Conservation (phyloP, 2,113 vertebrate genomes). For the Otocyon megalotis region DNA sequence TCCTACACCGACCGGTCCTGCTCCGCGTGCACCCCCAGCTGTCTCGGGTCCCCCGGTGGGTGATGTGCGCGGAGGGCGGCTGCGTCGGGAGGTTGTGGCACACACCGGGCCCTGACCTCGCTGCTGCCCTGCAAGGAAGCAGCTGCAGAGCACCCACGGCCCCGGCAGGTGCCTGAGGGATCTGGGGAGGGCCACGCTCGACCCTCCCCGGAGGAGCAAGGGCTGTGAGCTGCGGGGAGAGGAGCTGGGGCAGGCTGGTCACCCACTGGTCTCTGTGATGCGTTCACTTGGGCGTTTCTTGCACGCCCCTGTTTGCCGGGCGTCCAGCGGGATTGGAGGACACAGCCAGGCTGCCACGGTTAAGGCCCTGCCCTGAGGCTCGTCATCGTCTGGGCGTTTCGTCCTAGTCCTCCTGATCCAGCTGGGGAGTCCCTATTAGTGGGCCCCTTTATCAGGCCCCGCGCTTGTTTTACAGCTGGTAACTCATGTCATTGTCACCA, state of each 20-base stretch:
- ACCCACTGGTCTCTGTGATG: too few species aligned
- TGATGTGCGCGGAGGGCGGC: too few species aligned
- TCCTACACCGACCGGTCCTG: not conserved
- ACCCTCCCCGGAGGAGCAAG: too few species aligned
- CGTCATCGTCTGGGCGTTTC: not conserved
- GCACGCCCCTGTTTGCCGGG: not conserved
- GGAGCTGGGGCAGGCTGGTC: not conserved
- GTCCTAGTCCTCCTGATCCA: too few species aligned
- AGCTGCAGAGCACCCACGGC: not conserved
- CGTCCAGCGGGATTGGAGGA: not conserved
- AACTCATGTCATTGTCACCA: not conserved
- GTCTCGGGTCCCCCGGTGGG: not conserved
- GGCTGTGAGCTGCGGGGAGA: not conserved
- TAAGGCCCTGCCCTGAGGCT: not conserved
- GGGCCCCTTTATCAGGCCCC: too few species aligned
- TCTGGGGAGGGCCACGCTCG: not conserved
- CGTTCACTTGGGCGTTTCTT: not conserved
- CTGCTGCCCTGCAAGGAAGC: not conserved
- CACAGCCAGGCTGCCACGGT: not conserved
- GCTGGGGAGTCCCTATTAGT: too few species aligned
- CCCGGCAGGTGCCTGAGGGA: not conserved
- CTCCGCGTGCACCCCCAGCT: not conserved
- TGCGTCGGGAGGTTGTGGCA: not conserved
- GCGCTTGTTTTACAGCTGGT: not conserved
- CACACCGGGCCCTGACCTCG: not conserved